Conservation (phyloP, 1,140 invertebrate genomes). For the Drosophila quadrilineata region DNA sequence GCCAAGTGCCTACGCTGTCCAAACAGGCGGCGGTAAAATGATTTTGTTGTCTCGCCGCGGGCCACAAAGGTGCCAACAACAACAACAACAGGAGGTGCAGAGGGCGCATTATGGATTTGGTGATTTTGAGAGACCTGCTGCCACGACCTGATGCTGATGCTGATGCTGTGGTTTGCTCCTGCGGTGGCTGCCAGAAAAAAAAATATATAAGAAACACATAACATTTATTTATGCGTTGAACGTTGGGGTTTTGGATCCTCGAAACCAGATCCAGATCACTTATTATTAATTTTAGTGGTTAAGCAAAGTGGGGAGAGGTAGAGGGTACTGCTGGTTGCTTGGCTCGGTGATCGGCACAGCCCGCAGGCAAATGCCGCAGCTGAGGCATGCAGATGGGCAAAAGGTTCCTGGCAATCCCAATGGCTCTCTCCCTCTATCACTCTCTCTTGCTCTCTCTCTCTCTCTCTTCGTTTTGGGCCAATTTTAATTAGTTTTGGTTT, state of each 20-base stretch:
- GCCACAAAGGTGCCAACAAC: slow-evolving; percentile 79
- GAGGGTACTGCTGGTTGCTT: background rate
- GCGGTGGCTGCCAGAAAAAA: slow-evolving; percentile 70
- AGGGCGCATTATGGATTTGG: slow-evolving; percentile 69
- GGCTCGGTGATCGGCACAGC: slow-evolving; percentile 54
- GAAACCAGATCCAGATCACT: slow-evolving; percentile 80
- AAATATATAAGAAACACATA: too few species aligned
- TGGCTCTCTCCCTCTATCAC: background rate
- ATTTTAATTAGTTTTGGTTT: slow-evolving; percentile 33
- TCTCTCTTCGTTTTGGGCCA: slow-evolving; percentile 2
- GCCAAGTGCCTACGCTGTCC: slow-evolving; percentile 19
- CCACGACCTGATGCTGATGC: slow-evolving; percentile 1
- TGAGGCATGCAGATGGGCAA: slow-evolving; percentile 76
- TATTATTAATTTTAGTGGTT: slow-evolving; percentile 81
- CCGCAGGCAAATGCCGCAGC: slow-evolving; percentile 63
- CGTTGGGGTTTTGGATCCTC: slow-evolving; percentile 42
- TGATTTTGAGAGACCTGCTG: slow-evolving; percentile 11
- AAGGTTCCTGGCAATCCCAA: slow-evolving; percentile 62
- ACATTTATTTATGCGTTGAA: slow-evolving; percentile 74
- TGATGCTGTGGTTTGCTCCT: slow-evolving; percentile 45
- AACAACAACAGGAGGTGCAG: slow-evolving; percentile 8
- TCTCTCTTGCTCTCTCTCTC: background rate
- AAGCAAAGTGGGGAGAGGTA: slow-evolving; percentile 69
- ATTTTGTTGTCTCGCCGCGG: slow-evolving; percentile 80
- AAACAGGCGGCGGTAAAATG: slow-evolving; percentile 76